A percentile compares a stretch with the other conserved stretches of the same genome.
phyloP scores from a whole-genome alignment of 2,797 vertebrate species.

The Lycodopsis pacificus region DNA sequence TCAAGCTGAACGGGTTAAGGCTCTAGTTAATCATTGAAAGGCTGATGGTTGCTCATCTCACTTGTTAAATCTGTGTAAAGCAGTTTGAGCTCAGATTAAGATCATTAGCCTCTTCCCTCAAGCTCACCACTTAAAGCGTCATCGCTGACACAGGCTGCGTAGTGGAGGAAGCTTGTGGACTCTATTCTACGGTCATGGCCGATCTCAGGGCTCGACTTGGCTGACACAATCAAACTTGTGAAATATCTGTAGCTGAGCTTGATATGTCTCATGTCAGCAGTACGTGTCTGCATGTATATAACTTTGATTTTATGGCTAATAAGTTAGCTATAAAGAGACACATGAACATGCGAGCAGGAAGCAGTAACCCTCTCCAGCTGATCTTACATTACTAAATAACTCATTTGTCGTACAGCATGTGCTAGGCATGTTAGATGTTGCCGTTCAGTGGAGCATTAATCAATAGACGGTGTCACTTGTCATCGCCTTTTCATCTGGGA shows the following conservation, averaged over 20 bases:
- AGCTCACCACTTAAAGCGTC: conserved; percentile 34
- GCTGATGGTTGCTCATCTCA: conserved; percentile 40
- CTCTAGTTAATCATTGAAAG: conserved; percentile 45
- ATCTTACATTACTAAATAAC: conserved; percentile 24
- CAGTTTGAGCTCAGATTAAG: conserved; percentile 52
- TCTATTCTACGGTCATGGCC: conserved; percentile 9
- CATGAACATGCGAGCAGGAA: neutral
- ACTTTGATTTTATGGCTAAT: neutral
- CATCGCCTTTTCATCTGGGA: conserved; percentile 45
- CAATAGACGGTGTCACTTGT: conserved; percentile 67
- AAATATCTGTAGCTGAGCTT: neutral
- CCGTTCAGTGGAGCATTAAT: conserved; percentile 55
- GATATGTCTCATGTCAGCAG: neutral
- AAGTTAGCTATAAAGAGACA: conserved; percentile 19
- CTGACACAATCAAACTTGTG: conserved; percentile 10
- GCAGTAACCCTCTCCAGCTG: neutral
- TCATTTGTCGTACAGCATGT: conserved; percentile 44
- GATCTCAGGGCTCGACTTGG: conserved; percentile 15
- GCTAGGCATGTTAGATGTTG: conserved; percentile 45
- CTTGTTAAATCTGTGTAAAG: conserved; percentile 47
- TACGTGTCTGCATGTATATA: neutral
- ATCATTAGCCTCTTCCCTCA: conserved; percentile 30
- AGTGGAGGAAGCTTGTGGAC: conserved; percentile 10
- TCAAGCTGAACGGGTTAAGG: neutral
- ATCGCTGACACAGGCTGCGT: conserved; percentile 23